These are phyloP conservation scores for Adelphocoris suturalis DNA, from an alignment of 2,888 invertebrate genomes.

Conservation along the genomic window DNA sequence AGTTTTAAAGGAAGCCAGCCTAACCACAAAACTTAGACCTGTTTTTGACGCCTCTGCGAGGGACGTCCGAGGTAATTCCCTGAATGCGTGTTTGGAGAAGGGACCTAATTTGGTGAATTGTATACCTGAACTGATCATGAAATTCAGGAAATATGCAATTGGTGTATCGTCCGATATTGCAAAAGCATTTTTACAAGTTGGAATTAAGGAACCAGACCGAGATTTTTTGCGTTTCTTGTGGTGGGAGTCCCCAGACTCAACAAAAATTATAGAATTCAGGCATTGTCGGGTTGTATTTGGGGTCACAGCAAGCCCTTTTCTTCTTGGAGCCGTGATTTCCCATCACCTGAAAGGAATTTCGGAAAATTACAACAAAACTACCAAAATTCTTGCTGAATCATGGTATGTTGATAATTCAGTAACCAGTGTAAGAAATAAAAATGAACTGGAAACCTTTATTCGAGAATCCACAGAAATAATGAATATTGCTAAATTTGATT, in stretches of 20 bases:
- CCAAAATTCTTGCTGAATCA: conserved; percentile 37
- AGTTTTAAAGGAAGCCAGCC: conserved; percentile 71
- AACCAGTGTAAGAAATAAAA: conserved; percentile 24
- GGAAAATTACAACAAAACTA: conserved; percentile 8
- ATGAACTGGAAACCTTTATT: conserved; percentile 49
- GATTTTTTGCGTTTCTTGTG: conserved; percentile 76
- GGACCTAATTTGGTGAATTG: conserved; percentile 18
- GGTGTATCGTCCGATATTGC: conserved; percentile 73
- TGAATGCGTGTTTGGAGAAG: conserved; percentile 27
- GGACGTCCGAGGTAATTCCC: conserved; percentile 26
- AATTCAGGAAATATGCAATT: neutral
- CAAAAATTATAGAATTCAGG: conserved; percentile 37
- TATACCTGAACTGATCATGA: conserved; percentile 10
- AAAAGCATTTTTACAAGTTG: conserved; percentile 73
- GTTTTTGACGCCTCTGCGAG: conserved; percentile 75
- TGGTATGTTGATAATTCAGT: conserved; percentile 72
- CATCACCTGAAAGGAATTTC: conserved; percentile 48
- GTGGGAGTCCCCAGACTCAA: conserved; percentile 68
- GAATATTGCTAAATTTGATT: conserved; percentile 50
- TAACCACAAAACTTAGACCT: conserved; percentile 74
- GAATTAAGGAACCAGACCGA: conserved; percentile 75
- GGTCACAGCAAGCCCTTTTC: conserved; percentile 67
- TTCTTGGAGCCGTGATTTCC: conserved; percentile 59
- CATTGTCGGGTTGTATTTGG: conserved; percentile 71
- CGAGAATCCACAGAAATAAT: conserved; percentile 34